Evolutionary conservation across 1,140 invertebrate genomes (phyloP).

Genomic region (Ips typographus): DNA sequence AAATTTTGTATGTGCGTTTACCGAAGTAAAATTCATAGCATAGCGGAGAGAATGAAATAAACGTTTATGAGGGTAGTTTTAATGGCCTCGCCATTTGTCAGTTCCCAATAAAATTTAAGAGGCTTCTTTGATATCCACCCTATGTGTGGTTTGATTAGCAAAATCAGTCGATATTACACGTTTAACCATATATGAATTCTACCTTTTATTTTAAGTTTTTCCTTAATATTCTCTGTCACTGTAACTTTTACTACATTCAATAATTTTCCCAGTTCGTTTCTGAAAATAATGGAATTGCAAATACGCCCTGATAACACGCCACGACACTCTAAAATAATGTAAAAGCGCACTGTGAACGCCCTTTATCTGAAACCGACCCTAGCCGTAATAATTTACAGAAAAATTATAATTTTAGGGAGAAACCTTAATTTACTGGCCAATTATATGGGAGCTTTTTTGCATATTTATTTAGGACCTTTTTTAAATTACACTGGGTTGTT

Average conservation of each 20-base stretch:
- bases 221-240: not conserved
- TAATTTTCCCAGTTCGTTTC: constrained; percentile 1
- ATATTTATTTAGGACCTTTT: not conserved
- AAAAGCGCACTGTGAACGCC: not conserved
- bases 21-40: not conserved
- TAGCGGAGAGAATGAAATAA: not conserved
- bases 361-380: constrained; percentile 1
- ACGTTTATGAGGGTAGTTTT: not conserved
- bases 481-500: not conserved
- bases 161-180: constrained; percentile 1
- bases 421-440: not conserved
- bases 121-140: not conserved
- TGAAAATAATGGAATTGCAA: constrained; percentile 1
- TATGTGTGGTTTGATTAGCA: not conserved
- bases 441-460: not conserved
- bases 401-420: not conserved
- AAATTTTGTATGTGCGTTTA: too few relatives aligned
- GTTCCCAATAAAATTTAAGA: constrained; percentile 6
- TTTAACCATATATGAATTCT: not conserved
- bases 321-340: not conserved
- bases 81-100: constrained; percentile 4
- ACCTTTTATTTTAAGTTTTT: not conserved
- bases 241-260: not conserved
- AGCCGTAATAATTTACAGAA: not conserved
- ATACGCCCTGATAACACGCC: not conserved